Evolutionary conservation across 1,140 invertebrate species (phyloP).

Genomic region (Pseudomyrmex gracilis): DNA sequence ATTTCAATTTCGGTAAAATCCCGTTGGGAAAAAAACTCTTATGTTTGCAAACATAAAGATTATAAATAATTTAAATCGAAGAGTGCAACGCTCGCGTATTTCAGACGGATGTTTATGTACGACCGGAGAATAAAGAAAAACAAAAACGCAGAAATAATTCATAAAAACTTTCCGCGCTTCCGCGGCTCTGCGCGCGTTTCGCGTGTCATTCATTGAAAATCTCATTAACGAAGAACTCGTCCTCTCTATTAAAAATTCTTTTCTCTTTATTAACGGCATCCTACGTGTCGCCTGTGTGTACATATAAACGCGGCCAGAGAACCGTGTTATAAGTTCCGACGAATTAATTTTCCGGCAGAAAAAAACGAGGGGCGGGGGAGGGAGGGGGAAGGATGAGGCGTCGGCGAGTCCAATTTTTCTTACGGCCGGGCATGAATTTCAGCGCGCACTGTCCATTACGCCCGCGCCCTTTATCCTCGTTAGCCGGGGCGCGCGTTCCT

Average conservation of each 20-base stretch:
- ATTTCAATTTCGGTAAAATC: background rate
- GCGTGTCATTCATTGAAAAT: conserved; percentile 19
- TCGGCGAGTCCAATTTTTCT: conserved; percentile 68
- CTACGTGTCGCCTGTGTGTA: conserved; percentile 31
- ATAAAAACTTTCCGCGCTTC: too few relatives aligned
- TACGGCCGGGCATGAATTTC: conserved; percentile 67
- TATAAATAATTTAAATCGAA: too few relatives aligned
- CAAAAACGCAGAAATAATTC: too few relatives aligned
- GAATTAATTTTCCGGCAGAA: conserved; percentile 60
- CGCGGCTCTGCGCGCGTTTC: conserved; percentile 2
- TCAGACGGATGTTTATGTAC: too few relatives aligned
- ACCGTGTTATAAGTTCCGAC: conserved; percentile 51
- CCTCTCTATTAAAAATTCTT: conserved; percentile 23
- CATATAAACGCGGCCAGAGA: conserved; percentile 4
- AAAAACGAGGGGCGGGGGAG: conserved; percentile 16
- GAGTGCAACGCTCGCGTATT: too few relatives aligned
- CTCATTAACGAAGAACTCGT: conserved; percentile 40
- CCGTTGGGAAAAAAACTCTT: background rate
- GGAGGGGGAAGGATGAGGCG: background rate
- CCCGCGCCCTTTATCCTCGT: conserved; percentile 71
- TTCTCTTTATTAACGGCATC: conserved; percentile 23
- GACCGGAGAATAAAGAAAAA: too few relatives aligned
- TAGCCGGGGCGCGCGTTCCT: conserved; percentile 40
- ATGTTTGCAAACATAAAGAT: background rate
- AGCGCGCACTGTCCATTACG: conserved; percentile 69